phyloP scores from a whole-genome alignment of 2,888 invertebrate species.

The Drosophila demipolita region DNA sequence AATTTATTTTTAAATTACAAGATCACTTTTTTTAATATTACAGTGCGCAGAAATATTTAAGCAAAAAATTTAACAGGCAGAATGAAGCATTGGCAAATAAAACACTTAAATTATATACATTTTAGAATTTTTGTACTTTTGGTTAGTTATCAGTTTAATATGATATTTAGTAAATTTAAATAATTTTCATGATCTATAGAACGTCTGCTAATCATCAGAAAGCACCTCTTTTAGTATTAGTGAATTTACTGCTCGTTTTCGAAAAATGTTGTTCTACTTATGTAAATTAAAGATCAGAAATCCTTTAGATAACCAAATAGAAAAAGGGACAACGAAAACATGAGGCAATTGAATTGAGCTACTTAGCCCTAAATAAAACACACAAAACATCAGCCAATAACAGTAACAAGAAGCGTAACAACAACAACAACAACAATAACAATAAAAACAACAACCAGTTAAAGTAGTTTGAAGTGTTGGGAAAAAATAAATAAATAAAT shows the following conservation, averaged over 20 bases:
- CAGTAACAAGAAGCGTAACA: constrained; percentile 18
- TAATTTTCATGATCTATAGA: not conserved
- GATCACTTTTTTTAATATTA: not conserved
- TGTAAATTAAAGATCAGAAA: constrained; percentile 29
- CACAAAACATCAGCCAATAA: constrained; percentile 36
- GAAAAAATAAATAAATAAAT: constrained; percentile 42
- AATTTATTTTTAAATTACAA: not conserved
- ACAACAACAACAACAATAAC: constrained; percentile 26
- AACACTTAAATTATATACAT: not conserved
- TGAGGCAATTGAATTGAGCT: constrained; percentile 43
- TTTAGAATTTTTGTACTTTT: not conserved
- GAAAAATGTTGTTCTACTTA: constrained; percentile 17
- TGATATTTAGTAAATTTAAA: not conserved
- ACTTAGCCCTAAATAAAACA: constrained; percentile 59
- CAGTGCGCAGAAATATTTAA: not conserved
- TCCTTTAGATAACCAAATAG: constrained; percentile 21
- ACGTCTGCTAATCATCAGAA: not conserved
- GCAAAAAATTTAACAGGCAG: no score
- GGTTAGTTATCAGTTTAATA: not conserved
- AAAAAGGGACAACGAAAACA: constrained; percentile 21
- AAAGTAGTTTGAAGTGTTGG: constrained; percentile 68
- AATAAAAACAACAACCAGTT: constrained; percentile 49
- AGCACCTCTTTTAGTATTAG: not conserved
- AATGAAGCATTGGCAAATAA: not conserved
- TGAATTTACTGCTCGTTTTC: not conserved